phyloP scores from a whole-genome alignment of 2,113 vertebrate genomes.

The Siniperca knerii region DNA sequence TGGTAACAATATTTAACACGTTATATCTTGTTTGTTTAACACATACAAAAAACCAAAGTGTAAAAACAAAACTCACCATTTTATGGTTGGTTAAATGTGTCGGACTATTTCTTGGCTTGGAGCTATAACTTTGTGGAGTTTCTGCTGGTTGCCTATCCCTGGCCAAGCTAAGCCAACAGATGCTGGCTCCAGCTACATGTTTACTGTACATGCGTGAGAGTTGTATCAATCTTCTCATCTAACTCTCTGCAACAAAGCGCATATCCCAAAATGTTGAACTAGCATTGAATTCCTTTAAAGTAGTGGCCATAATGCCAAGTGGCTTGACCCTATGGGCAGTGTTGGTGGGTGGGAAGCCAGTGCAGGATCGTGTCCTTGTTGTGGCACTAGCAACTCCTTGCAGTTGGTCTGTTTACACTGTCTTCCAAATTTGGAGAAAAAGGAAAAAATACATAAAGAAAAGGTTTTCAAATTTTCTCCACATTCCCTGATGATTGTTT shows the following conservation, averaged over 20 bases:
- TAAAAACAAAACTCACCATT: not conserved
- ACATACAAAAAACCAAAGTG: not conserved
- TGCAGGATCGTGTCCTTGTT: not conserved
- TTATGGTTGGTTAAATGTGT: no score
- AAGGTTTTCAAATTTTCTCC: not conserved
- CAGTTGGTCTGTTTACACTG: not conserved
- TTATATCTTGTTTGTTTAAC: not conserved
- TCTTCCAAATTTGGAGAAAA: not conserved
- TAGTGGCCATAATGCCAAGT: not conserved
- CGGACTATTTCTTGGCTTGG: not conserved
- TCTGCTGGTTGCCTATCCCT: not conserved
- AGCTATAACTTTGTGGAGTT: not conserved
- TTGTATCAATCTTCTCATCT: no score
- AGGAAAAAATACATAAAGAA: not conserved
- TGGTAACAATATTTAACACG: not conserved
- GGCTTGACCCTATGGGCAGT: not conserved
- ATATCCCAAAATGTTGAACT: not conserved
- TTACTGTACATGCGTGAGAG: not conserved
- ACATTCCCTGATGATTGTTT: not conserved
- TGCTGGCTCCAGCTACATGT: not conserved
- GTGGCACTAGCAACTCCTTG: not conserved
- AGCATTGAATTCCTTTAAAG: not conserved
- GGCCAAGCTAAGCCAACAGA: not conserved
- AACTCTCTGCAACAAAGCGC: not conserved
- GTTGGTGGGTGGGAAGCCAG: not conserved